phyloP scores from a whole-genome alignment of 2,113 vertebrate species.

The Gobio gobio region DNA sequence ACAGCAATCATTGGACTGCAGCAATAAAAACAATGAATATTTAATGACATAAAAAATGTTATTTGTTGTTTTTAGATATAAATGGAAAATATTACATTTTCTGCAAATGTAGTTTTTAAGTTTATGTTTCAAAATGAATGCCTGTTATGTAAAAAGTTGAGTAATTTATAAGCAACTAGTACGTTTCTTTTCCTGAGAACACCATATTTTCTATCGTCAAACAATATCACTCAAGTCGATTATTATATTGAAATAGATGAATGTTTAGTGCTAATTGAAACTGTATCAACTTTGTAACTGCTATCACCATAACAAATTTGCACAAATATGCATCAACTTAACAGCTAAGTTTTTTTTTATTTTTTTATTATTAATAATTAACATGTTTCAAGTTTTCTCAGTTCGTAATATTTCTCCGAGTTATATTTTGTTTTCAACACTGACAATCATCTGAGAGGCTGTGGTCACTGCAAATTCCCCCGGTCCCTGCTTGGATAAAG shows the following conservation, averaged over 20 bases:
- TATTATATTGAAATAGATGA: conserved; percentile 46
- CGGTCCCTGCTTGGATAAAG: conserved; percentile 29
- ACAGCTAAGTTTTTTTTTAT: background rate
- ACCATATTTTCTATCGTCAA: background rate
- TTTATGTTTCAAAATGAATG: background rate
- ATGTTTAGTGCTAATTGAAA: background rate
- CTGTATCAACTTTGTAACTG: background rate
- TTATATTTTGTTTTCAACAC: conserved; percentile 2
- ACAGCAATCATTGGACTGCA: background rate
- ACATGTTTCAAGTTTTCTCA: background rate
- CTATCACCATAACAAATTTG: background rate
- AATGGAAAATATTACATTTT: too few relatives aligned
- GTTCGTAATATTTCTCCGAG: background rate
- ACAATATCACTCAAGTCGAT: background rate
- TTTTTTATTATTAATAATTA: background rate
- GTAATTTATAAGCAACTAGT: background rate
- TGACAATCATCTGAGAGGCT: background rate
- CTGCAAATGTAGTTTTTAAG: too few relatives aligned
- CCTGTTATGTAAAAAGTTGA: background rate
- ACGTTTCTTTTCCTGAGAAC: background rate
- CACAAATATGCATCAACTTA: background rate
- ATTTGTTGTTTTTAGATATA: background rate
- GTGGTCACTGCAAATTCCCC: conserved; percentile 1
- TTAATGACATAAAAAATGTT: background rate
- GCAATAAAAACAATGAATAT: background rate